phyloP scores from a whole-genome alignment of 2,113 vertebrate species.

The Cephalopterus ornatus region DNA sequence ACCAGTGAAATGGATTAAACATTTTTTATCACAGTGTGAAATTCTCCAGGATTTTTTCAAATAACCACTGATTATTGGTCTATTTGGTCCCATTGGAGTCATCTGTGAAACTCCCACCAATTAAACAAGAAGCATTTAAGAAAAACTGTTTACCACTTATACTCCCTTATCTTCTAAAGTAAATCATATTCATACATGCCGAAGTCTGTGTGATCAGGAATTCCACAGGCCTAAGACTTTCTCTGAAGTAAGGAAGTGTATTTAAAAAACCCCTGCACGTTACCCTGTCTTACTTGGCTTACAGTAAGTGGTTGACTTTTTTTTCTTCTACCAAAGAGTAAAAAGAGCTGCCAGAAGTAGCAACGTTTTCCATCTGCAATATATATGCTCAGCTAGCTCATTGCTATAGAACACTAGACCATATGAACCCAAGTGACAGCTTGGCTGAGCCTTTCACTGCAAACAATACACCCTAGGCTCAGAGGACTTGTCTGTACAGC shows the following conservation, averaged over 20 bases:
- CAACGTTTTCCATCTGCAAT: neutral
- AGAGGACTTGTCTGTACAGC: neutral
- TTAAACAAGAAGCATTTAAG: neutral
- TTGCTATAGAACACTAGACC: neutral
- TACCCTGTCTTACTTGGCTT: neutral
- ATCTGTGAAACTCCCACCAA: neutral
- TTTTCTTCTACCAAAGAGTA: neutral
- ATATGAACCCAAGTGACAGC: fast-evolving
- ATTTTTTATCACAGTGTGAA: neutral
- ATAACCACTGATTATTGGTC: neutral
- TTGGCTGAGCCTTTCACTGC: neutral
- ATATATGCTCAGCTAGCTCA: neutral
- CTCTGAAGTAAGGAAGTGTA: neutral
- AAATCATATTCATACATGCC: neutral
- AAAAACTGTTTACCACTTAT: neutral
- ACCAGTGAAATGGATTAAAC: neutral
- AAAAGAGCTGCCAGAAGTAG: neutral
- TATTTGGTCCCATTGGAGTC: neutral
- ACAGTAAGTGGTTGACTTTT: neutral
- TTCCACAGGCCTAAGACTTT: neutral
- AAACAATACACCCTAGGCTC: neutral
- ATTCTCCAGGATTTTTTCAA: neutral
- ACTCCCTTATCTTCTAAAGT: neutral
- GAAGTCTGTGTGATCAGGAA: neutral
- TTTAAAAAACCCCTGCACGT: fast-evolving